Conservation (phyloP, 1,140 invertebrate genomes). For the Drosophila equinoxialis region DNA sequence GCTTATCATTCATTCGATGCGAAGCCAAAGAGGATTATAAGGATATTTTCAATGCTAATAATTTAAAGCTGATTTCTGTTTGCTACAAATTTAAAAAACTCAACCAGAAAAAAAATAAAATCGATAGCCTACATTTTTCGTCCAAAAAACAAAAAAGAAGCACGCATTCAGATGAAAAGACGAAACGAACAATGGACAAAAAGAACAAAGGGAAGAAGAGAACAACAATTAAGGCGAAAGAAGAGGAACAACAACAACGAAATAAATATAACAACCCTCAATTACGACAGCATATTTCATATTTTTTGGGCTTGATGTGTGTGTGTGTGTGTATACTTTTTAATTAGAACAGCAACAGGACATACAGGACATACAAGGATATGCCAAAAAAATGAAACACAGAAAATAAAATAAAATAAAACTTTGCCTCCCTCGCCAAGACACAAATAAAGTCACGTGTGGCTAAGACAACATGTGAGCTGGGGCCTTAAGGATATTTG, state of each 20-base stretch:
- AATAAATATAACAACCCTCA: slow-evolving; percentile 60
- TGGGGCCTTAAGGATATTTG: slow-evolving; percentile 20
- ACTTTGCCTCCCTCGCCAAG: slow-evolving; percentile 7
- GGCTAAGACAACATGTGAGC: slow-evolving; percentile 54
- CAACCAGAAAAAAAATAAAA: slow-evolving; percentile 41
- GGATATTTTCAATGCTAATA: not conserved
- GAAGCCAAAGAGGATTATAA: not conserved
- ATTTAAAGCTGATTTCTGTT: slow-evolving; percentile 3
- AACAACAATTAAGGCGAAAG: slow-evolving; percentile 64
- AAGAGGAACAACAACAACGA: slow-evolving; percentile 31
- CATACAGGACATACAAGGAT: slow-evolving; percentile 36
- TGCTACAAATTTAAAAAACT: slow-evolving; percentile 33
- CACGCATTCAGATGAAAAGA: slow-evolving; percentile 1
- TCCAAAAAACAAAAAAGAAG: slow-evolving; percentile 32
- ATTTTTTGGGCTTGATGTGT: slow-evolving; percentile 33
- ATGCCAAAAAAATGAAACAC: slow-evolving; percentile 16
- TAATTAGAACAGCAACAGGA: slow-evolving; percentile 40
- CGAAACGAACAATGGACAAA: slow-evolving; percentile 24
- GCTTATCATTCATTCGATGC: not conserved
- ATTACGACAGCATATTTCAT: slow-evolving; percentile 41
- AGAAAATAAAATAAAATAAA: not conserved
- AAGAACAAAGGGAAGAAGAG: slow-evolving; percentile 60
- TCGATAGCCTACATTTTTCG: slow-evolving; percentile 73
- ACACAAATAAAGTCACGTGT: slow-evolving; percentile 56
- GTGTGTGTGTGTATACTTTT: slow-evolving; percentile 51